phyloP scores from a whole-genome alignment of 2,888 invertebrate genomes.

The Drosophila atripex region DNA sequence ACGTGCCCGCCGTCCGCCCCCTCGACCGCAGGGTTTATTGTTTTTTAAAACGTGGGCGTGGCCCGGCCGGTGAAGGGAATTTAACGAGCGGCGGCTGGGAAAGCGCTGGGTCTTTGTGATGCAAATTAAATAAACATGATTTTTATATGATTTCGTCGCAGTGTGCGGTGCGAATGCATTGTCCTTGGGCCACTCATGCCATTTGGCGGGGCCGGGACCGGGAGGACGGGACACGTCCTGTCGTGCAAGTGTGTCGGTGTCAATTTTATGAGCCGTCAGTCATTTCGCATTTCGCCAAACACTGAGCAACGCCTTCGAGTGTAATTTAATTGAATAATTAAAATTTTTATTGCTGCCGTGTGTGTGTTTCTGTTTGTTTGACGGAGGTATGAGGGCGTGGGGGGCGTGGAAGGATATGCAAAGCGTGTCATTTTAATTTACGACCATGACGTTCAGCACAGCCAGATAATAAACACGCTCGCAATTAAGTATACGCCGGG shows the following conservation, averaged over 20 bases:
- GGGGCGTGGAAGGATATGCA: constrained; percentile 63
- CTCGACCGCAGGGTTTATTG: constrained; percentile 57
- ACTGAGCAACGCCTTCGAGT: constrained; percentile 74
- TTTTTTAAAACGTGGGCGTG: constrained; percentile 70
- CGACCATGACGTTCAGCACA: constrained; percentile 68
- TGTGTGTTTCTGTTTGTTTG: constrained; percentile 23
- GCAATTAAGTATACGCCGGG: constrained; percentile 72
- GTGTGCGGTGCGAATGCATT: constrained; percentile 34
- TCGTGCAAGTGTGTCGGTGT: constrained; percentile 65
- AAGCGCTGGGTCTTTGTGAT: constrained; percentile 57
- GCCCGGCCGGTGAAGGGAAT: constrained; percentile 52
- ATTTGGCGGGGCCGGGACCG: neutral
- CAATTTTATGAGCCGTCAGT: constrained; percentile 78
- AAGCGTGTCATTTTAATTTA: constrained; percentile 80
- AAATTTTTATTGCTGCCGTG: constrained; percentile 72
- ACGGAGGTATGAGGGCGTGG: constrained; percentile 2
- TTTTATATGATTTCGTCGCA: constrained; percentile 72
- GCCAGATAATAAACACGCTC: constrained; percentile 79
- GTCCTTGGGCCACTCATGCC: constrained; percentile 17
- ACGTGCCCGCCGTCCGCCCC: constrained; percentile 44
- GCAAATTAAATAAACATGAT: constrained; percentile 81
- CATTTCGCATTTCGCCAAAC: constrained; percentile 68
- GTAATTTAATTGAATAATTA: constrained; percentile 80
- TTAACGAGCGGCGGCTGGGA: constrained; percentile 64
- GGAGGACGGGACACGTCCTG: constrained; percentile 3